phyloP scores from a whole-genome alignment of 2,888 invertebrate species.

The Tachina grossa region DNA sequence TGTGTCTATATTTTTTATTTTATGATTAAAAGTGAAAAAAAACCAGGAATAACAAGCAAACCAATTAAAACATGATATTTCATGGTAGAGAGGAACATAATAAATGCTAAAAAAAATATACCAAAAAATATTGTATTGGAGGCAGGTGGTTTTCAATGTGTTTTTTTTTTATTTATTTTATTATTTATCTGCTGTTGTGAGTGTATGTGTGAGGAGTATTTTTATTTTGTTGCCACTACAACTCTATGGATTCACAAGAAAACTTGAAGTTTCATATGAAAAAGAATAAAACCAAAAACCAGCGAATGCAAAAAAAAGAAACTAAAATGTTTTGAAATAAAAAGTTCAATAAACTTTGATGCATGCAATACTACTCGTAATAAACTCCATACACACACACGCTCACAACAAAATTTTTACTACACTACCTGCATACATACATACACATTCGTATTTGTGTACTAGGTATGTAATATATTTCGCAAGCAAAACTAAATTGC shows the following conservation, averaged over 20 bases:
- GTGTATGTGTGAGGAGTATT: slow-evolving; percentile 27
- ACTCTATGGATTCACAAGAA: slow-evolving; percentile 68
- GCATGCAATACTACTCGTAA: slow-evolving; percentile 32
- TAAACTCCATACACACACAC: neutral
- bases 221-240: slow-evolving; percentile 49
- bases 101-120: slow-evolving; percentile 33
- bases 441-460: neutral
- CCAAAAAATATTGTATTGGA: slow-evolving; percentile 56
- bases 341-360: slow-evolving; percentile 64
- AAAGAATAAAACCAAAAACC: slow-evolving; percentile 43
- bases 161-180: slow-evolving; percentile 29
- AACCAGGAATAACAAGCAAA: slow-evolving; percentile 63
- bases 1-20: neutral
- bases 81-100: slow-evolving; percentile 40
- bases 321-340: slow-evolving; percentile 23
- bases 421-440: no score
- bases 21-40: slow-evolving; percentile 54
- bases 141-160: slow-evolving; percentile 61
- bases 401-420: neutral
- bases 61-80: slow-evolving; percentile 70
- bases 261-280: slow-evolving; percentile 61
- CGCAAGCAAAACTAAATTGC: neutral
- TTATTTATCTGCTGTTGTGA: slow-evolving; percentile 17
- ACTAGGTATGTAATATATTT: neutral
- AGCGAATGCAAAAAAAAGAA: slow-evolving; percentile 11